phyloP scores from a whole-genome alignment of 1,140 invertebrate species.

The Venturia canescens region DNA sequence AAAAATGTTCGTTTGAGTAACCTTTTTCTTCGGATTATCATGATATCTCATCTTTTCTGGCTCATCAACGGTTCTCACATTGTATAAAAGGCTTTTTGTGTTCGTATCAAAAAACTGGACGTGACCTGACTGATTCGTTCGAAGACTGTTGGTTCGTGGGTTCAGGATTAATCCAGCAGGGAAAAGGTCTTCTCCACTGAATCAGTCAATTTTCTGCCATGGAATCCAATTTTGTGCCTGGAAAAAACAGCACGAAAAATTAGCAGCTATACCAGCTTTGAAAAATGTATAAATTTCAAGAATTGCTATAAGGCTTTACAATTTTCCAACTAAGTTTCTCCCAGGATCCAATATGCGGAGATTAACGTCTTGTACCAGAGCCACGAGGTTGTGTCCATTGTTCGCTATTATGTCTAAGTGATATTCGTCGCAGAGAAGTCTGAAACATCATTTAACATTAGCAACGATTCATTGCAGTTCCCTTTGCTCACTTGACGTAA shows the following conservation, averaged over 20 bases:
- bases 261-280: conserved; percentile 53
- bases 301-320: conserved; percentile 62
- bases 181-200: conserved; percentile 79
- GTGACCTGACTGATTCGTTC: conserved; percentile 88
- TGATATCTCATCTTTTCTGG: not conserved
- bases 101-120: conserved; percentile 88
- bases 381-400: conserved; percentile 71
- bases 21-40: not conserved
- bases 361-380: conserved; percentile 62
- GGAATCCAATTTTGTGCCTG: conserved; percentile 68
- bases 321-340: conserved; percentile 61
- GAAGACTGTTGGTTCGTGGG: conserved; percentile 81
- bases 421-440: conserved; percentile 62
- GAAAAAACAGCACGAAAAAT: conserved; percentile 41
- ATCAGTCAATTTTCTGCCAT: conserved; percentile 79
- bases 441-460: conserved; percentile 53
- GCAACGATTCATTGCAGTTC: not conserved
- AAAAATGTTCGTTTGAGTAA: conserved; percentile 53
- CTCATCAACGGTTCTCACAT: conserved; percentile 78
- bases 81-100: conserved; percentile 83
- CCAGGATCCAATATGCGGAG: conserved; percentile 67
- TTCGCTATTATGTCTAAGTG: conserved; percentile 72
- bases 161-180: conserved; percentile 83
- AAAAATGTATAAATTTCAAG: conserved; percentile 64
- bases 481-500: conserved; percentile 34